A percentile compares a stretch with the other conserved stretches of the same genome.
Evolutionary conservation across 2,797 vertebrate species (phyloP).

Genomic region (Pseudomugil gertrudae): DNA sequence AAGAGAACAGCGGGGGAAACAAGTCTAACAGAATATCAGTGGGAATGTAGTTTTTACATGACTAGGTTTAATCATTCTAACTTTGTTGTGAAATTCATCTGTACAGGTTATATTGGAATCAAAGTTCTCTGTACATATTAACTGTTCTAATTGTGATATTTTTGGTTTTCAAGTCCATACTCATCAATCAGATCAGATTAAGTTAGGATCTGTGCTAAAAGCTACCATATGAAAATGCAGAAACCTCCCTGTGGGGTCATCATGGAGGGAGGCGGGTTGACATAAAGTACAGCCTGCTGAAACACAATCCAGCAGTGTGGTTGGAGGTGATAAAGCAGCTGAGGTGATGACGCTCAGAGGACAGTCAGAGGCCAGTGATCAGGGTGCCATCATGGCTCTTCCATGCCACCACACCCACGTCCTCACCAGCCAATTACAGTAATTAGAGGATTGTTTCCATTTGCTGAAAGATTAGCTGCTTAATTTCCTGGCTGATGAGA

Average conservation of each 20-base stretch:
- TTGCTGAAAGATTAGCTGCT: slow-evolving; percentile 62
- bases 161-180: neutral
- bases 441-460: slow-evolving; percentile 68
- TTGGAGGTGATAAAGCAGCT: slow-evolving; percentile 52
- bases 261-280: slow-evolving; percentile 1
- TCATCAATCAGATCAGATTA: neutral
- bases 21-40: slow-evolving; percentile 1
- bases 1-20: slow-evolving; percentile 3
- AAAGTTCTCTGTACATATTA: too few species aligned
- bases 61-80: neutral
- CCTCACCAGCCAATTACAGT: slow-evolving; percentile 69
- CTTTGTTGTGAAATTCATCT: neutral
- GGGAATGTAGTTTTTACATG: neutral
- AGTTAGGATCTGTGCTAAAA: neutral
- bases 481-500: slow-evolving; percentile 45
- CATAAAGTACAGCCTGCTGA: slow-evolving; percentile 30
- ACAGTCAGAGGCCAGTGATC: slow-evolving; percentile 52
- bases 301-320: slow-evolving; percentile 55
- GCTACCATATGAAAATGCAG: slow-evolving; percentile 9
- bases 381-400: slow-evolving; percentile 39
- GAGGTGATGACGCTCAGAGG: slow-evolving; percentile 52
- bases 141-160: neutral
- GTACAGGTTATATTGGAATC: neutral
- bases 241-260: slow-evolving; percentile 43
- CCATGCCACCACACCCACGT: slow-evolving; percentile 48